Evolutionary conservation across 2,797 vertebrate genomes (phyloP).

Genomic region (Sebastes trivittatus): DNA sequence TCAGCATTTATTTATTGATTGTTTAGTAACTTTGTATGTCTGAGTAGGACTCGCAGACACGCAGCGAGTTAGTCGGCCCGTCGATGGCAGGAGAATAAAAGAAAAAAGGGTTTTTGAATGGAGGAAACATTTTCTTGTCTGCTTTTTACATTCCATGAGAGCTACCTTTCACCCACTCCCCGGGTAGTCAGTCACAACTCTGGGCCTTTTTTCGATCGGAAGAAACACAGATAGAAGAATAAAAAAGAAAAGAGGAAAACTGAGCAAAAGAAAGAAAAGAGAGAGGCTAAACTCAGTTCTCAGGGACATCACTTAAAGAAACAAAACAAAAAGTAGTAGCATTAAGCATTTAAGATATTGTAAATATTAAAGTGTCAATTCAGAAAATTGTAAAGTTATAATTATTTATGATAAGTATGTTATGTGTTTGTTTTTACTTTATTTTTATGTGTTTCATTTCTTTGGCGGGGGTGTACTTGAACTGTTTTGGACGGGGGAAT

Average conservation of each 20-base stretch:
- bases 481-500: constrained; percentile 84
- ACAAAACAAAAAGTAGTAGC: constrained; percentile 91
- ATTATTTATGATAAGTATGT: constrained; percentile 97
- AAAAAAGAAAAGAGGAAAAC: constrained; percentile 65
- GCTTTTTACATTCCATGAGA: constrained; percentile 75
- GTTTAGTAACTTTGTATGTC: constrained; percentile 54
- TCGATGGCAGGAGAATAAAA: constrained; percentile 1
- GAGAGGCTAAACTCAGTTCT: constrained; percentile 90
- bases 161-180: constrained; percentile 57
- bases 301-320: constrained; percentile 99
- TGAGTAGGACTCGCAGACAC: constrained; percentile 43
- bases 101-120: constrained; percentile 8
- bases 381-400: constrained; percentile 99
- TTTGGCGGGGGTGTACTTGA: constrained; percentile 72
- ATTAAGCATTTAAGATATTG: constrained; percentile 98
- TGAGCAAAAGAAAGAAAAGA: constrained; percentile 83
- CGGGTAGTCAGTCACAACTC: constrained; percentile 61
- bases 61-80: not conserved
- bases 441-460: constrained; percentile 26
- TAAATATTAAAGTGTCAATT: constrained; percentile 99
- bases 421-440: constrained; percentile 73
- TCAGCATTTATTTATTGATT: constrained; percentile 75
- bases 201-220: constrained; percentile 63
- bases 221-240: constrained; percentile 64
- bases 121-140: constrained; percentile 56